Base-by-base conservation (phyloP, 2,797 vertebrate species). In the Protonibea diacanthus region DNA sequence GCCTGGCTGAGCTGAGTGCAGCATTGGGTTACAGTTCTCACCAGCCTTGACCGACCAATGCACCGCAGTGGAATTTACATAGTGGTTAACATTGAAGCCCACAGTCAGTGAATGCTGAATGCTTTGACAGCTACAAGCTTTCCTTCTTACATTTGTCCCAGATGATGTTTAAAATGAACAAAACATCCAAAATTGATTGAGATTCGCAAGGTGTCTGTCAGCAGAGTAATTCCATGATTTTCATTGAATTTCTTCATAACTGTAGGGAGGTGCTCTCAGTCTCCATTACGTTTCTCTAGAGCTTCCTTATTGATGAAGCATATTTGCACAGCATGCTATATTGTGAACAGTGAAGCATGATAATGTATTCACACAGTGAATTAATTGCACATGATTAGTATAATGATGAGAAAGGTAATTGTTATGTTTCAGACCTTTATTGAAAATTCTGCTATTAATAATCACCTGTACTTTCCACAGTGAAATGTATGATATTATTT, bases 1-100 rank as follows among this genome's bases (percentile, higher is more conserved):
- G 48, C 5, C 49, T 7, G 78, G 42, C 58, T 63, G 69, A 75
- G 76, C 55, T 6, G 12, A 66, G 68, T 2, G 15, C 40, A 52
- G 74, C 13, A 4, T 71, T 52, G 66, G 62, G 76, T 82, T 80
- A 55, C 62, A 55, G 23, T 78, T 82, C 75, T 80, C 73, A 63
- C 29, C 56, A 67, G 74, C 81, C 60, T 57, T 48, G 78, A 71
- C 38, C 59, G 3, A 29, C 21, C n/a, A 20, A 1, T 18, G 25
- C 52, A 38, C 59, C 25, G 15, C 52, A 25, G 18, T 20, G 33
- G 56, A 44, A 81, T 81, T 71, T 74, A 71, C 73, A 82, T 61
- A 68, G 73, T 3, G 48, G 76, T 82, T 75, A 45, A 62, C 25
- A 38, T 68, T 18, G 13, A 20, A 42, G 44, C 38, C 57, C 23